Evolutionary conservation across 2,113 vertebrate species (phyloP).

Genomic region (Neopipo cinnamomea): DNA sequence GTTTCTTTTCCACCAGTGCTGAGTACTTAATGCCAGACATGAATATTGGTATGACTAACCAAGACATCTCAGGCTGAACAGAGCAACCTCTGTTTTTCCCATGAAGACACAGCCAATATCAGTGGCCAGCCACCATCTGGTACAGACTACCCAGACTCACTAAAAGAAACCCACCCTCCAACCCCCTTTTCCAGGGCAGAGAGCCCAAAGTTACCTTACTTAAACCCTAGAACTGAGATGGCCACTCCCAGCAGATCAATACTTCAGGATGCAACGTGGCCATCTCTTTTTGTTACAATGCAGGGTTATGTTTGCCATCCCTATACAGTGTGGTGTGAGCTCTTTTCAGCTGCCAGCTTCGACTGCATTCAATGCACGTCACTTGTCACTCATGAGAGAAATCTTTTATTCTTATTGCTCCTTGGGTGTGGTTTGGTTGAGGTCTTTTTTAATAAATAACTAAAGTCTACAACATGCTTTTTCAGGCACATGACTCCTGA

Average conservation of each 20-base stretch:
- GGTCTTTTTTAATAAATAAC: neutral
- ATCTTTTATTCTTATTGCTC: neutral
- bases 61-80: neutral
- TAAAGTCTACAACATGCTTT: neutral
- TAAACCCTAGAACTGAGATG: neutral
- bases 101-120: neutral
- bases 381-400: neutral
- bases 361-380: neutral
- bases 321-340: neutral
- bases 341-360: neutral
- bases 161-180: accelerated
- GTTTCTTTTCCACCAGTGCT: neutral
- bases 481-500: neutral
- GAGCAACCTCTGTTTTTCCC: neutral
- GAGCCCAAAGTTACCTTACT: neutral
- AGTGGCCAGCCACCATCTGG: neutral
- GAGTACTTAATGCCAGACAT: neutral
- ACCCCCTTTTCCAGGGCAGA: neutral
- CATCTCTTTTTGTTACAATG: neutral
- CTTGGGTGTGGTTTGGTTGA: neutral
- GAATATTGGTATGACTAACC: neutral
- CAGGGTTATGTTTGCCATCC: neutral
- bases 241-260: neutral
- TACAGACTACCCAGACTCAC: neutral
- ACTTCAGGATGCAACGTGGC: neutral